A percentile compares a stretch with the other conserved stretches of the same genome.
Conservation (phyloP, 2,797 vertebrate genomes). For the Chlorospingus semifuscus region DNA sequence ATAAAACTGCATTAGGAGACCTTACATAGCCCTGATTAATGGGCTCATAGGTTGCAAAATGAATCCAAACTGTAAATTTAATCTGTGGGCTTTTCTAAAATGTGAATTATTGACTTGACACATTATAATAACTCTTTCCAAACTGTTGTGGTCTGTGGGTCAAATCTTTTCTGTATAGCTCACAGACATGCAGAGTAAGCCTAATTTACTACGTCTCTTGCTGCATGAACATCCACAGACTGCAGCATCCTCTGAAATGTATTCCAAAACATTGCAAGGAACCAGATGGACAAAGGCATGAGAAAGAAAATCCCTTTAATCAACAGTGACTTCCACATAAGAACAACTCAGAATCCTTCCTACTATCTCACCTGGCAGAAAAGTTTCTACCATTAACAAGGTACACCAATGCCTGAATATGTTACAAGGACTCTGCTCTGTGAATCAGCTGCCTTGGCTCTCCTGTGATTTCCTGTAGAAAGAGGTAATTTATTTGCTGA, state of each 20-base stretch:
- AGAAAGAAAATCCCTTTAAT: neutral
- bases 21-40: conserved; percentile 64
- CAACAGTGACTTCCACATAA: neutral
- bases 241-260: neutral
- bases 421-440: neutral
- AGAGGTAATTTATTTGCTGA: neutral
- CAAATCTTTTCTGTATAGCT: conserved; percentile 39
- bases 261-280: conserved; percentile 9
- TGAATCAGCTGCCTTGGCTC: neutral
- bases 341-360: neutral
- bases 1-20: conserved; percentile 56
- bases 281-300: neutral
- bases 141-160: conserved; percentile 44
- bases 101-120: conserved; percentile 52
- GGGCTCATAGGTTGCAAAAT: conserved; percentile 58
- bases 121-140: conserved; percentile 61
- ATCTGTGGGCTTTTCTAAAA: conserved; percentile 56
- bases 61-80: conserved; percentile 60
- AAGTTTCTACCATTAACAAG: neutral
- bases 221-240: neutral
- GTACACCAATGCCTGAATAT: neutral
- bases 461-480: neutral
- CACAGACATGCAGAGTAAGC: conserved; percentile 35
- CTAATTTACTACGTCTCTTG: conserved; percentile 6
- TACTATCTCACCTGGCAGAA: neutral